Evolutionary conservation across 2,888 invertebrate species (phyloP), one percentile per base, ranked within the genome.

Genomic region (Tortrix viridana): DNA sequence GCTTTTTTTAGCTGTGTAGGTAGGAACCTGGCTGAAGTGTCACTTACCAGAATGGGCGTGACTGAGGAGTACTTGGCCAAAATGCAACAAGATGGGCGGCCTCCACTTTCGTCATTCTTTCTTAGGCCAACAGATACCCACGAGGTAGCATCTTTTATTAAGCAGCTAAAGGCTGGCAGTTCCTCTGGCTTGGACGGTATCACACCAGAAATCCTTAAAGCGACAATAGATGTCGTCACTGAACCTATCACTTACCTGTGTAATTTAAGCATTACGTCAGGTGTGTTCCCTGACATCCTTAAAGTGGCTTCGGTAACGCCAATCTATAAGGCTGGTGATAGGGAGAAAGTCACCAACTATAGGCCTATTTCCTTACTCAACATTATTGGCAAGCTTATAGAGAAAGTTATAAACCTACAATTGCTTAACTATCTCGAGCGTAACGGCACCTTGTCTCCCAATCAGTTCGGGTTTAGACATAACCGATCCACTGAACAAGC

Each of bases 271-370:
- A 44, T 54, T 5, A 26, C 26, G 12, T 54, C 26, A 5, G 54
- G 16, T 22, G 16, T 20, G 4, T 54, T 54, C 9, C 53, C 53
- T 5, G 23, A 23, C 12, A 22, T 18, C 12, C 18, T 54, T 3
- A 54, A 54, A 14, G 26, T 44, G 1, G 54, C 44, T 26, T 44
- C 26, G 2, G 54, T 44, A 12, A 54, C 44, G 9, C 54, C 54
- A 44, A 54, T 54, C 1, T 18, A 44, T 16, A 53, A 53, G 4
- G 32, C 26, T 1, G 32, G 49, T 3, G 9, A 4, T 6, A 26
- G 18, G 26, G 16, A 12, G 6, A 5, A 43, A 43, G 16, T 41
- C 41, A 41, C 41, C 7, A 18, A 43, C 43, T 43, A 18, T 16
- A 38, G 47, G 47, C 47, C 47, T 4, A 48, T 48, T 23, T 48